A percentile compares a stretch with the other conserved stretches of the same genome.
Conservation (phyloP, 2,797 vertebrate species). For the Ficedula albicollis region DNA sequence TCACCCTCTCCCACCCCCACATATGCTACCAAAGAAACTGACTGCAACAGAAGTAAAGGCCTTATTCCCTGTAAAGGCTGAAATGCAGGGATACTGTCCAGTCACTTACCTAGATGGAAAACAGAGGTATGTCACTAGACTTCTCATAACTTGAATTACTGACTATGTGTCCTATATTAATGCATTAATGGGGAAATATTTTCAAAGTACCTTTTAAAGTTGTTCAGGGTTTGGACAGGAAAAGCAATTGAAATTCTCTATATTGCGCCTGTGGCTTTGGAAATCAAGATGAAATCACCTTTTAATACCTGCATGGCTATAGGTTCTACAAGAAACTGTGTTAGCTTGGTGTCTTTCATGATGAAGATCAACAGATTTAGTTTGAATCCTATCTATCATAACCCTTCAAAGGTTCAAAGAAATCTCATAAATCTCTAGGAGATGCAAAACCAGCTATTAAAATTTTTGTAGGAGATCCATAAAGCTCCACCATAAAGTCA, state of each 20-base stretch:
- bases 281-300: background rate
- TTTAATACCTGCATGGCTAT: background rate
- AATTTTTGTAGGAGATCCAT: background rate
- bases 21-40: slow-evolving; percentile 84
- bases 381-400: background rate
- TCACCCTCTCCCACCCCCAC: slow-evolving; percentile 78
- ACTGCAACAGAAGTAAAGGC: slow-evolving; percentile 81
- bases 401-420: background rate
- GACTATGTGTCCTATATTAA: background rate
- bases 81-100: slow-evolving; percentile 92
- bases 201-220: background rate
- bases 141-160: background rate
- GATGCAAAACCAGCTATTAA: background rate
- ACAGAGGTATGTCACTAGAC: slow-evolving; percentile 79
- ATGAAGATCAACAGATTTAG: background rate
- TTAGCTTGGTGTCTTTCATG: background rate
- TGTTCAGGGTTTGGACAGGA: background rate
- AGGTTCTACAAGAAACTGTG: background rate
- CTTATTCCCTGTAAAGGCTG: slow-evolving; percentile 83
- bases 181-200: background rate
- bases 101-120: slow-evolving; percentile 91
- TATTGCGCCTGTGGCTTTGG: background rate
- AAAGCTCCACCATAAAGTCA: background rate
- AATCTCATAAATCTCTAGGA: background rate
- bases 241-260: background rate